phyloP scores from a whole-genome alignment of 2,797 vertebrate genomes.

The Myotis planiceps region DNA sequence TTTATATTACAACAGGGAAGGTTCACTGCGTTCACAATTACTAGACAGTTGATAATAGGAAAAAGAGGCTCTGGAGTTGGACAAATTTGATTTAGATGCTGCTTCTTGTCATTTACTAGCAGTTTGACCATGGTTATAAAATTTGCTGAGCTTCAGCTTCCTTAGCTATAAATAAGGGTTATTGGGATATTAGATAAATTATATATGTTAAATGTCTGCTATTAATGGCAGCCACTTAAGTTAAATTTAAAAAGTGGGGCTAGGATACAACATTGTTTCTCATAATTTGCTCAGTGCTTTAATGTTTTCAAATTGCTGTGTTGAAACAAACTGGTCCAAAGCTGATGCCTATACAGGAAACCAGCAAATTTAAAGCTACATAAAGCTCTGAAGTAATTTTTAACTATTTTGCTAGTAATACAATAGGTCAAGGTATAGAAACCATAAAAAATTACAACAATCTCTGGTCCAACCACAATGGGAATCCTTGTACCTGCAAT shows the following conservation, averaged over 20 bases:
- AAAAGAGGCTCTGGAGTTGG: not conserved
- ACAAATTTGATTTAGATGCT: not conserved
- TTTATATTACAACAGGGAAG: not conserved
- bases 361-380: not conserved
- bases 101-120: not conserved
- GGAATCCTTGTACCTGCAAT: not conserved
- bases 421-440: not conserved
- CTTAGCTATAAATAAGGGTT: not conserved
- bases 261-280: not conserved
- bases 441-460: not conserved
- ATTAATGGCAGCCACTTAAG: not conserved
- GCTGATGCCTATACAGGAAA: not conserved
- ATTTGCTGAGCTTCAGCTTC: not conserved
- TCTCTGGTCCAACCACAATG: not conserved
- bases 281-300: not conserved
- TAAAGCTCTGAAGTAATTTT: not conserved
- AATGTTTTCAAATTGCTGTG: not conserved
- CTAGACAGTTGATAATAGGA: not conserved
- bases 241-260: not conserved
- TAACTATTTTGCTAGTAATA: not conserved
- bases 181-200: not conserved
- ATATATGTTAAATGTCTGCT: not conserved
- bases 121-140: not conserved
- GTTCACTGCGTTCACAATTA: not conserved
- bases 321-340: not conserved